Evolutionary conservation across 2,888 invertebrate genomes (phyloP).

Genomic region (Spilarctia lutea): DNA sequence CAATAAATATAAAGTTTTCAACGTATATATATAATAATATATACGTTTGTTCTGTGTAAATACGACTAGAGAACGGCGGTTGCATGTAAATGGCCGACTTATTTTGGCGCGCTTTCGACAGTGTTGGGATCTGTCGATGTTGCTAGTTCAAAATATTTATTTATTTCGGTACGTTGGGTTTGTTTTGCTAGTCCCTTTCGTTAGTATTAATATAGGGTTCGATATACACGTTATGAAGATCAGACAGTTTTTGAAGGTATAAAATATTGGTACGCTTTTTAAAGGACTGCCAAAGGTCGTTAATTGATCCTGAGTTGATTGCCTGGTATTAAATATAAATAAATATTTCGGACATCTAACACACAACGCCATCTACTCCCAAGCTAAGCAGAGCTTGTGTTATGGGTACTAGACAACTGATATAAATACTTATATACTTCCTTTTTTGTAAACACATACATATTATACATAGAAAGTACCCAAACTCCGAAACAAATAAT

Average conservation of each 20-base stretch:
- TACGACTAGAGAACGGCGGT: constrained; percentile 67
- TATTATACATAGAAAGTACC: too few relatives aligned
- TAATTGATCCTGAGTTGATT: not conserved
- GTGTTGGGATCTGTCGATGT: constrained; percentile 47
- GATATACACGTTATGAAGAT: not conserved
- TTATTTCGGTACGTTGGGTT: constrained; percentile 2
- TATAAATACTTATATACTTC: too few relatives aligned
- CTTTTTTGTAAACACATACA: too few relatives aligned
- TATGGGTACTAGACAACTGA: too few relatives aligned
- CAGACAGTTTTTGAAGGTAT: not conserved
- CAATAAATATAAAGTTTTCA: constrained; percentile 65
- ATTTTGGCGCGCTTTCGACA: constrained; percentile 58
- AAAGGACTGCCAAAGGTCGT: not conserved
- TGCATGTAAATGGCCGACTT: constrained; percentile 79
- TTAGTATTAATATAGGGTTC: not conserved
- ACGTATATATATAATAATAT: constrained; percentile 33
- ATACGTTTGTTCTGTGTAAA: constrained; percentile 64
- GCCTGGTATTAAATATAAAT: too few relatives aligned
- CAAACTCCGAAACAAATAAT: too few relatives aligned
- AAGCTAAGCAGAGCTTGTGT: too few relatives aligned
- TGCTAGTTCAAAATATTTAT: constrained; percentile 15
- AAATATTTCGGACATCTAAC: too few relatives aligned
- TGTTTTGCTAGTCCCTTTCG: not conserved
- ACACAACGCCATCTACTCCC: too few relatives aligned
- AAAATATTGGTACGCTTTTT: not conserved